Conservation (phyloP, 1,140 invertebrate species). For the Yoshiicerus persimilis region DNA sequence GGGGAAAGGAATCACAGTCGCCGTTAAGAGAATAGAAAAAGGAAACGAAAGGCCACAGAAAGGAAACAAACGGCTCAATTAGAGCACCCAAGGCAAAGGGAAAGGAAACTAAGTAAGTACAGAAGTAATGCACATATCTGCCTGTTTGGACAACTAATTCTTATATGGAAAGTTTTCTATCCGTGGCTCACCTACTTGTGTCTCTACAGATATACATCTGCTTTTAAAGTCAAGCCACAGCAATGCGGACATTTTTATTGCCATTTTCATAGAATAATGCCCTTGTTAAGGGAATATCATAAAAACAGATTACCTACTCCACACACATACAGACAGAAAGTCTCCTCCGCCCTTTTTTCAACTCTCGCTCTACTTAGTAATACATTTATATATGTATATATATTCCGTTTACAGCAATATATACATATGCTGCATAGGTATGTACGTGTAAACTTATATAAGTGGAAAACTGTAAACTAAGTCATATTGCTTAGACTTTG, state of each 20-base stretch:
- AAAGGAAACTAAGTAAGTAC: not conserved
- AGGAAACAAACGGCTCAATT: conserved; percentile 11
- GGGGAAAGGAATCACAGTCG: not conserved
- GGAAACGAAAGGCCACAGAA: not conserved
- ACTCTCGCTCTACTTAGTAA: not conserved
- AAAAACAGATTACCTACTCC: conserved; percentile 7
- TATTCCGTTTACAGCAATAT: not conserved
- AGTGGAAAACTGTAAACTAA: not conserved
- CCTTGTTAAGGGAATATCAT: conserved; percentile 13
- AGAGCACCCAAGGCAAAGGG: not conserved
- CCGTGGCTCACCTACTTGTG: not conserved
- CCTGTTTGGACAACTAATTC: not conserved
- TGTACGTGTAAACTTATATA: not conserved
- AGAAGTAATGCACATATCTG: not conserved
- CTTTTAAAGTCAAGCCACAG: conserved; percentile 8
- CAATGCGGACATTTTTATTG: conserved; percentile 22
- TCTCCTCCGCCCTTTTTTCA: not conserved
- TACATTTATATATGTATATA: not conserved
- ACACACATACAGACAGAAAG: not conserved
- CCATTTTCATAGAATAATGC: conserved; percentile 20
- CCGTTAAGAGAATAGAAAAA: not conserved
- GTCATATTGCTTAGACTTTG: not conserved
- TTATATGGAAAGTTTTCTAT: not conserved
- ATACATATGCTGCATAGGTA: not conserved
- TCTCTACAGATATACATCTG: not conserved